Evolutionary conservation across 2,797 vertebrate genomes (phyloP).

Genomic region (Hybognathus amarus): DNA sequence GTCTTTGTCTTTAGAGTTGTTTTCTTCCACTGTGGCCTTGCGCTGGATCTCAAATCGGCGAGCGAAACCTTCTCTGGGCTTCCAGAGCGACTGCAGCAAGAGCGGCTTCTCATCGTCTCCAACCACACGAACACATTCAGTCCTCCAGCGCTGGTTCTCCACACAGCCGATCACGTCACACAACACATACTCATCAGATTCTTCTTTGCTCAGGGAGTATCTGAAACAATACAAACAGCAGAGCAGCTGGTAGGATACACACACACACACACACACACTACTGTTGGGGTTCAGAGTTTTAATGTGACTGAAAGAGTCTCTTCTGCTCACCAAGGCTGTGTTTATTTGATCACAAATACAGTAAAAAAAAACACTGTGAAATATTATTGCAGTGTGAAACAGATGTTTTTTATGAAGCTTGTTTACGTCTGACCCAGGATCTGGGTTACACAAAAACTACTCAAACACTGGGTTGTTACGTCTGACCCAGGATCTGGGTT

Average conservation of each 20-base stretch:
- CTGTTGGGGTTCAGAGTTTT: not conserved
- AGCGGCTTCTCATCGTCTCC: constrained; percentile 83
- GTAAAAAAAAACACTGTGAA: not conserved
- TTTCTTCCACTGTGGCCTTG: constrained; percentile 76
- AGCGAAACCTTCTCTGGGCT: constrained; percentile 81
- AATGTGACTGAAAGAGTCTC: not conserved
- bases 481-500: no score
- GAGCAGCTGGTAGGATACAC: not conserved
- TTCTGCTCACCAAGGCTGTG: not conserved
- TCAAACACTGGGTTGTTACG: no score
- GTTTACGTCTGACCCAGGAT: no score
- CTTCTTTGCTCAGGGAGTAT: constrained; percentile 78
- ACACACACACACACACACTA: no score
- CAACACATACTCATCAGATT: constrained; percentile 76
- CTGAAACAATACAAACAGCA: constrained; percentile 60
- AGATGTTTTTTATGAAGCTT: not conserved
- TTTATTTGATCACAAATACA: not conserved
- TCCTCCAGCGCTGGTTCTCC: constrained; percentile 72
- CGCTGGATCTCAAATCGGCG: constrained; percentile 83
- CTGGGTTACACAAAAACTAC: no score
- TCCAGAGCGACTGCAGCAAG: constrained; percentile 84
- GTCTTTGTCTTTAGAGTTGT: constrained; percentile 77
- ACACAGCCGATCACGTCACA: constrained; percentile 82
- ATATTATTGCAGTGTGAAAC: not conserved
- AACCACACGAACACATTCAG: constrained; percentile 79